These are phyloP conservation scores for Philotrypesis tridentata DNA, from an alignment of 1,140 invertebrate species.

Conservation along the genomic window DNA sequence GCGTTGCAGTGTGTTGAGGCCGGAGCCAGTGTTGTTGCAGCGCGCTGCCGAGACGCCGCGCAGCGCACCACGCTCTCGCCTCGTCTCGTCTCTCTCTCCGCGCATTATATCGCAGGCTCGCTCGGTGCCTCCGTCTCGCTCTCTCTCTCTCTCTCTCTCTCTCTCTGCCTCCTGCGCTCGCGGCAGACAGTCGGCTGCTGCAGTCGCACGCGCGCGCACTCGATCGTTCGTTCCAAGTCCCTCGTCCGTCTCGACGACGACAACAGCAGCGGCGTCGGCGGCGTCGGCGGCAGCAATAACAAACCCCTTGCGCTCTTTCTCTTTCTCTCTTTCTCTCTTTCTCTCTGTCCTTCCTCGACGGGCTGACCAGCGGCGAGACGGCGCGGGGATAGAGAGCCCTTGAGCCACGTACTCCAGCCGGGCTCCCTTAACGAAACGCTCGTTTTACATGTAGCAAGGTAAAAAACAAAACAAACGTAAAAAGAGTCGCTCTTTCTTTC, in stretches of 20 bases:
- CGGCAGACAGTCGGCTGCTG: background rate
- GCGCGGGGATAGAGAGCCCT: too few species aligned
- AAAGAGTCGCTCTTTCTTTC: background rate
- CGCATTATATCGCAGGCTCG: too few species aligned
- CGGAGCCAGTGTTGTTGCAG: background rate
- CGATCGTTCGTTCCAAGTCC: background rate
- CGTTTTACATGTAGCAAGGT: slow-evolving; percentile 76
- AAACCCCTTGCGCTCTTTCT: too few species aligned
- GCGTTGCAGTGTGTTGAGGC: background rate
- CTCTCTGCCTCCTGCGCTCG: background rate
- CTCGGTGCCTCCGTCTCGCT: too few species aligned
- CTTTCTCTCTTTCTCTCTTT: too few species aligned
- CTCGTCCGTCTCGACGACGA: too few species aligned
- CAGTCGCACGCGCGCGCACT: background rate
- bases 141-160: slow-evolving; percentile 66
- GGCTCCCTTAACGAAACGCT: slow-evolving; percentile 57
- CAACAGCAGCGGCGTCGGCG: too few species aligned
- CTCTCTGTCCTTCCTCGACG: too few species aligned
- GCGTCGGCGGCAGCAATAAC: too few species aligned
- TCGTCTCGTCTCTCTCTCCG: slow-evolving; percentile 67
- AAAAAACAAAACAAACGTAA: slow-evolving; percentile 64
- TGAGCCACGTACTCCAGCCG: background rate
- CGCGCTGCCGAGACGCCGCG: background rate
- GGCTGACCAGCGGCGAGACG: background rate
- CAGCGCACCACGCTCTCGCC: slow-evolving; percentile 62